These are phyloP conservation scores for Flexamia atlantica DNA, from an alignment of 2,888 invertebrate genomes.

Conservation along the genomic window DNA sequence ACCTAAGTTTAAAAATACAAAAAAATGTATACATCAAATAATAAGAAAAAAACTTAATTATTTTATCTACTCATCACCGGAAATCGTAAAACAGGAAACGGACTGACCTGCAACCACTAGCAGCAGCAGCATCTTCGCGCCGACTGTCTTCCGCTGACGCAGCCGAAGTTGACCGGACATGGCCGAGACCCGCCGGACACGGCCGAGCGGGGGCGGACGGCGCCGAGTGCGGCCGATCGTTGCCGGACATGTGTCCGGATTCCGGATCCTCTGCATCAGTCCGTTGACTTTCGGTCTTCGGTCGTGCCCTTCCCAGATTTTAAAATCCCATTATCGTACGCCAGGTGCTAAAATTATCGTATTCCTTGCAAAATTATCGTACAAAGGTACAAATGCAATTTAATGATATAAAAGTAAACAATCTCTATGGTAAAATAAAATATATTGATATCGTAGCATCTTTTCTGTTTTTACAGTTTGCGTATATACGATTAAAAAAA, in stretches of 20 bases:
- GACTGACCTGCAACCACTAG: constrained; percentile 4
- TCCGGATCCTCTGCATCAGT: not conserved
- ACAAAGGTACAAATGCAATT: too few species aligned
- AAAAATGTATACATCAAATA: too few species aligned
- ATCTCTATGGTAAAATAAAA: too few species aligned
- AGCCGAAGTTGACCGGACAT: not conserved
- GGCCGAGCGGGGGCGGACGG: not conserved
- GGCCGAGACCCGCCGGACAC: not conserved
- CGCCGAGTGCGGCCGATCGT: not conserved
- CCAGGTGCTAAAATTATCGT: too few species aligned
- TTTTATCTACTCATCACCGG: not conserved
- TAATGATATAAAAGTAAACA: too few species aligned
- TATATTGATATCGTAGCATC: too few species aligned
- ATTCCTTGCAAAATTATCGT: too few species aligned
- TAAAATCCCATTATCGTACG: too few species aligned
- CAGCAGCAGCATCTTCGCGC: not conserved
- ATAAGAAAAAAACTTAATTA: too few species aligned
- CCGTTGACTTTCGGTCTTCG: constrained; percentile 10
- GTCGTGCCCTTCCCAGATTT: not conserved
- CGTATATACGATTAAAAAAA: too few species aligned
- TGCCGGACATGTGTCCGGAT: not conserved
- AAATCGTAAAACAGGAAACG: not conserved
- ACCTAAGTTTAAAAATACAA: too few species aligned
- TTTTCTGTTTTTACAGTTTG: too few species aligned
- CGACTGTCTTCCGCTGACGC: not conserved